Evolutionary conservation across 1,140 invertebrate species (phyloP).

Genomic region (Pararge aegeria): DNA sequence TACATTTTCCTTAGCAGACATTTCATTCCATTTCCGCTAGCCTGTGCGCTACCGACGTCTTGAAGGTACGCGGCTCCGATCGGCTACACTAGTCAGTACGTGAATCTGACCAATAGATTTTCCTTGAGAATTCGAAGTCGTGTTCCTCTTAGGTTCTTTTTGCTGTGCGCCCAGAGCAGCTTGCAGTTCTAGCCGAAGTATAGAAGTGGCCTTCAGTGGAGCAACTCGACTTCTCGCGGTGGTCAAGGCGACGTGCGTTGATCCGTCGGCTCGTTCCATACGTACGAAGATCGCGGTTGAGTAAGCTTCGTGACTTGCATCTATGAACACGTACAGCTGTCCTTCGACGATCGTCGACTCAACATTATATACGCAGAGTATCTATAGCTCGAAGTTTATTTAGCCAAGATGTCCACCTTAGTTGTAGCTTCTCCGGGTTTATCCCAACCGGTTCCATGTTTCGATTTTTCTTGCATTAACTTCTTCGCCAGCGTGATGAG

Average conservation of each 20-base stretch:
- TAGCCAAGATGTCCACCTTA: not conserved
- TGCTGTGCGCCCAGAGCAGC: not conserved
- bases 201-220: conserved; percentile 30
- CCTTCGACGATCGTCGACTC: not conserved
- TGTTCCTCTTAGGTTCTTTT: not conserved
- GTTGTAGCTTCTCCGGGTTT: conserved; percentile 9
- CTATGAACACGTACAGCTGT: conserved; percentile 54
- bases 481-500: conserved; percentile 18
- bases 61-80: not conserved
- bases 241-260: conserved; percentile 11
- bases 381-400: not conserved
- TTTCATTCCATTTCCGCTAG: not conserved
- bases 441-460: conserved; percentile 24
- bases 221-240: conserved; percentile 35
- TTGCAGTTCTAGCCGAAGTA: conserved; percentile 39
- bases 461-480: conserved; percentile 53
- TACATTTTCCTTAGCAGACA: not conserved
- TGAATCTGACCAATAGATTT: not conserved
- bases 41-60: not conserved
- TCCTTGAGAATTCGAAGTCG: not conserved
- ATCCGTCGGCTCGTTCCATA: not conserved
- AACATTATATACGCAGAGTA: conserved; percentile 9
- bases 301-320: conserved; percentile 49
- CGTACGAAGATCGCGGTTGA: conserved; percentile 42
- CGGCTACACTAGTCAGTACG: not conserved